These are phyloP conservation scores for Ctena decussata DNA, from an alignment of 2,888 invertebrate species.

Conservation along the genomic window DNA sequence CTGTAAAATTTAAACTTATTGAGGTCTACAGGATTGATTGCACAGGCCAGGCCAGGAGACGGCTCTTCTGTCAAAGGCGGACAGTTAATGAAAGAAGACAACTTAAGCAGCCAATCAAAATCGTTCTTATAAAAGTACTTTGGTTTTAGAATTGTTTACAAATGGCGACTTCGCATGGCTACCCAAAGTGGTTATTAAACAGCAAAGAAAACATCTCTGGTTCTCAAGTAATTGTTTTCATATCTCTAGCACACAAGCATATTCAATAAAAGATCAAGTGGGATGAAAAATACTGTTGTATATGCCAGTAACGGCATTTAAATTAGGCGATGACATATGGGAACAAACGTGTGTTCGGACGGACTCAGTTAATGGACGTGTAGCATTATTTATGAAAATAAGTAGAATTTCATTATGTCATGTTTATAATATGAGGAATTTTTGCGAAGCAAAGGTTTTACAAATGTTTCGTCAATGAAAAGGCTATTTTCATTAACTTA, in stretches of 20 bases:
- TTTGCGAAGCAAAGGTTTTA: no score
- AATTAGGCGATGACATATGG: background rate
- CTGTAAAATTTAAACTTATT: no score
- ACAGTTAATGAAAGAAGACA: no score
- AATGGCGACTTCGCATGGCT: slow-evolving; percentile 74
- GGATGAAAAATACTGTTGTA: background rate
- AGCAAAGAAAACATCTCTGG: slow-evolving; percentile 80
- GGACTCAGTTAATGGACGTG: no score
- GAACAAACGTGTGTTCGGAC: background rate
- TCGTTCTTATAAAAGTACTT: slow-evolving; percentile 39
- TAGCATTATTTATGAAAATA: background rate
- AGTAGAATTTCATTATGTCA: no score
- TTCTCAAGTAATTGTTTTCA: slow-evolving; percentile 72
- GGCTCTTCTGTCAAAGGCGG: no score
- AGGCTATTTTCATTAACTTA: no score
- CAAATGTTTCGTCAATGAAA: no score
- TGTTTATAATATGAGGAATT: no score
- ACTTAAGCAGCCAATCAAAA: slow-evolving; percentile 71
- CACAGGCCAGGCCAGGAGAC: no score
- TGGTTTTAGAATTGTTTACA: slow-evolving; percentile 76
- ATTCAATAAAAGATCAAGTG: background rate
- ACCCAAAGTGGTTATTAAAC: slow-evolving; percentile 82
- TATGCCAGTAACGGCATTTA: background rate
- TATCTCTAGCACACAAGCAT: background rate
- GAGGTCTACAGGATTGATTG: no score